Conservation (phyloP, 2,113 vertebrate genomes). For the Solea senegalensis region DNA sequence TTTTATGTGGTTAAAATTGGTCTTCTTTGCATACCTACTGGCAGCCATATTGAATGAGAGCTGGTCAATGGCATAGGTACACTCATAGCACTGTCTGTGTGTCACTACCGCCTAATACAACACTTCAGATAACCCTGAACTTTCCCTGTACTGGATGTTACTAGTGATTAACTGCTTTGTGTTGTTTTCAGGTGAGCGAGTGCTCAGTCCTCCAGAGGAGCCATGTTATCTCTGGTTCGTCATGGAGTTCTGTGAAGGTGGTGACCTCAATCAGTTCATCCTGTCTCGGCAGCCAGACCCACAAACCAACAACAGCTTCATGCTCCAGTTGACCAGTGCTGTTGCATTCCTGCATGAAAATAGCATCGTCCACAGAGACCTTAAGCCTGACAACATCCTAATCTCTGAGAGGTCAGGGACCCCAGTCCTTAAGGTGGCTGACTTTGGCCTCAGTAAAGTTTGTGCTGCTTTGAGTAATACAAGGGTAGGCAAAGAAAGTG, state of each 20-base stretch:
- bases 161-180: neutral
- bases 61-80: no score
- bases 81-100: no score
- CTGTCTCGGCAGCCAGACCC: conserved; percentile 89
- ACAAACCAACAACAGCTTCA: conserved; percentile 91
- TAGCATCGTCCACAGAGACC: conserved; percentile 94
- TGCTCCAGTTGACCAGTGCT: conserved; percentile 94
- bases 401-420: conserved; percentile 89
- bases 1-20: no score
- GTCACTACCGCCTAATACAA: no score
- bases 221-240: conserved; percentile 97
- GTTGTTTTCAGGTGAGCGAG: conserved; percentile 85
- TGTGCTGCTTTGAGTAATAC: conserved; percentile 85
- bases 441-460: conserved; percentile 96
- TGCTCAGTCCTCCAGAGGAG: conserved; percentile 88
- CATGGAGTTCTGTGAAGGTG: conserved; percentile 98
- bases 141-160: neutral
- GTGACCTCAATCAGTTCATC: conserved; percentile 95
- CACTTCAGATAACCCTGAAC: no score
- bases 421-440: conserved; percentile 93
- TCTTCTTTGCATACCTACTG: no score
- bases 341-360: conserved; percentile 96
- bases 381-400: conserved; percentile 97
- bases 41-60: no score
- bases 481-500: conserved; percentile 73